Conservation (phyloP, 2,113 vertebrate species). For the Antechinus stuartii region DNA sequence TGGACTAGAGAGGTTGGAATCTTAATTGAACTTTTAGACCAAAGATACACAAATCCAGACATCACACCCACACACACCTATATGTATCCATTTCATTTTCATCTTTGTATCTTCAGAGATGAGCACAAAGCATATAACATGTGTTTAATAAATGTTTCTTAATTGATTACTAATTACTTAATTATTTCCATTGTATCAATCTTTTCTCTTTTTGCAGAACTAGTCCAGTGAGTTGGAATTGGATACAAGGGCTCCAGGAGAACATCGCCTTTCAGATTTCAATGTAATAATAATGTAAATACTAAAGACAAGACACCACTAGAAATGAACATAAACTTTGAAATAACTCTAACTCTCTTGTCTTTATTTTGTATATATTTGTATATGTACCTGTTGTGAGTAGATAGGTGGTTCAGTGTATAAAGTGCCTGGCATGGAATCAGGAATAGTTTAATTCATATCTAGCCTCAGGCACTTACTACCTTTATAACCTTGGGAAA, state of each 20-base stretch:
- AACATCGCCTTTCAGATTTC: background rate
- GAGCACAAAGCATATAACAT: background rate
- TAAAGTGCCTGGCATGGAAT: too few species aligned
- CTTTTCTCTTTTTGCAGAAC: background rate
- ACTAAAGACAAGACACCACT: background rate
- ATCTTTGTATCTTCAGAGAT: background rate
- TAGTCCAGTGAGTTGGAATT: background rate
- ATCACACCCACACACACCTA: background rate
- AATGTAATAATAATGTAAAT: background rate
- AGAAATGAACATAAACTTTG: background rate
- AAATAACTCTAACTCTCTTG: background rate
- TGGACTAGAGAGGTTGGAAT: background rate
- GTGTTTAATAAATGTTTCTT: background rate
- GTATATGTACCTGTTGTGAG: background rate
- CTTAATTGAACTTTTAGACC: background rate
- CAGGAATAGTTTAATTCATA: too few species aligned
- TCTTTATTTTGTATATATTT: background rate
- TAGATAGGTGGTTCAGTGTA: background rate
- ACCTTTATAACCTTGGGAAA: too few species aligned
- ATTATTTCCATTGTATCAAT: background rate
- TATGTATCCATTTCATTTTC: background rate
- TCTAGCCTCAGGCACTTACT: too few species aligned
- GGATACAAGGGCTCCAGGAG: background rate
- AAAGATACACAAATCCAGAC: background rate
- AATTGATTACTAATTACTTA: background rate